phyloP scores from a whole-genome alignment of 2,888 invertebrate genomes.

The Nemurella pictetii region DNA sequence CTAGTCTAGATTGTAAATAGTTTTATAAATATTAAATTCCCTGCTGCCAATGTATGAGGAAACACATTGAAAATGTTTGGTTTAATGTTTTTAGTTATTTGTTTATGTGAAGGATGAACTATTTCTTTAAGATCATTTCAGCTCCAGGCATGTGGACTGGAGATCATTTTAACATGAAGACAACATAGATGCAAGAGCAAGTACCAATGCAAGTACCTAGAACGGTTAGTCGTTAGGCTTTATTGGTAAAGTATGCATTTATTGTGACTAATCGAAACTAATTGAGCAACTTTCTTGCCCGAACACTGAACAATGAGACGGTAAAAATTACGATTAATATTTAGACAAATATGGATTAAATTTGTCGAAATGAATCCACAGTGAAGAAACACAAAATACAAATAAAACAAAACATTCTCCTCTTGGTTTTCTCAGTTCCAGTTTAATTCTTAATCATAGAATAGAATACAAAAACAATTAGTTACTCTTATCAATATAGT shows the following conservation, averaged over 20 bases:
- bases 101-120: not conserved
- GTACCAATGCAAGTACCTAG: not conserved
- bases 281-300: not conserved
- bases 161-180: not conserved
- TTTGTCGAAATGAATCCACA: not conserved
- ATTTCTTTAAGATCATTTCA: not conserved
- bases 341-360: not conserved
- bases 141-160: not conserved
- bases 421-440: not conserved
- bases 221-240: not conserved
- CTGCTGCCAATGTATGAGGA: not conserved
- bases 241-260: not conserved
- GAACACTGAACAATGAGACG: not conserved
- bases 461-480: constrained; percentile 20
- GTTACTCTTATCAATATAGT: not conserved
- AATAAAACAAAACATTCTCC: constrained; percentile 7
- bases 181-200: not conserved
- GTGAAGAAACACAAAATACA: not conserved
- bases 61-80: not conserved
- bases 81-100: not conserved
- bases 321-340: not conserved
- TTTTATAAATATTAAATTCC: not conserved
- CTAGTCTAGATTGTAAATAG: not conserved
- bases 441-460: not conserved
- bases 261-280: not conserved